phyloP scores from a whole-genome alignment of 2,888 invertebrate genomes.

The Hydrotaea diabolus region DNA sequence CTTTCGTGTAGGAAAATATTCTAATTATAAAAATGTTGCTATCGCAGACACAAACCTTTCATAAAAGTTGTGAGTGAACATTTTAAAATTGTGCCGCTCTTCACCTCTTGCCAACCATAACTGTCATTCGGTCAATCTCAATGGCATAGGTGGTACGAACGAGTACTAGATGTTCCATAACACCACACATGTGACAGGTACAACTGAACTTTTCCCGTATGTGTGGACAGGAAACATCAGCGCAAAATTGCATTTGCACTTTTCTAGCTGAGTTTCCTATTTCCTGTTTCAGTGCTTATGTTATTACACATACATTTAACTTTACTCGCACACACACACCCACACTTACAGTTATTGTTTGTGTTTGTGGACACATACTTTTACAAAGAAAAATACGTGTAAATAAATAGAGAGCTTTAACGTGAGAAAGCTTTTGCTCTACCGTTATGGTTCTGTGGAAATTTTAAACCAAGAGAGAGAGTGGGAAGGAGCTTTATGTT shows the following conservation, averaged over 20 bases:
- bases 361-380: not conserved
- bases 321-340: not conserved
- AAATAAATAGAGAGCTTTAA: conserved; percentile 35
- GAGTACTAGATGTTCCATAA: not conserved
- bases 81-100: conserved; percentile 42
- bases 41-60: conserved; percentile 60
- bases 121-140: not conserved
- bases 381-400: not conserved
- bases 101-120: not conserved
- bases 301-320: not conserved
- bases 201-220: not conserved
- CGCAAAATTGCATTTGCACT: conserved; percentile 61
- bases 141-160: no score
- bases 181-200: not conserved
- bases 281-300: conserved; percentile 59
- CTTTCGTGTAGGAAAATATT: conserved; percentile 19
- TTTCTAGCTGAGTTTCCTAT: conserved; percentile 58
- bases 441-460: not conserved
- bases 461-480: not conserved
- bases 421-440: conserved; percentile 2
- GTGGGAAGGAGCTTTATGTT: conserved; percentile 25
- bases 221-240: conserved; percentile 54
- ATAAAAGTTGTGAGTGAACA: conserved; percentile 44
- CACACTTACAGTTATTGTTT: not conserved
- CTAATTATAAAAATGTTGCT: conserved; percentile 49